Evolutionary conservation across 2,888 invertebrate genomes (phyloP).

Genomic region (Cloeon dipterum): DNA sequence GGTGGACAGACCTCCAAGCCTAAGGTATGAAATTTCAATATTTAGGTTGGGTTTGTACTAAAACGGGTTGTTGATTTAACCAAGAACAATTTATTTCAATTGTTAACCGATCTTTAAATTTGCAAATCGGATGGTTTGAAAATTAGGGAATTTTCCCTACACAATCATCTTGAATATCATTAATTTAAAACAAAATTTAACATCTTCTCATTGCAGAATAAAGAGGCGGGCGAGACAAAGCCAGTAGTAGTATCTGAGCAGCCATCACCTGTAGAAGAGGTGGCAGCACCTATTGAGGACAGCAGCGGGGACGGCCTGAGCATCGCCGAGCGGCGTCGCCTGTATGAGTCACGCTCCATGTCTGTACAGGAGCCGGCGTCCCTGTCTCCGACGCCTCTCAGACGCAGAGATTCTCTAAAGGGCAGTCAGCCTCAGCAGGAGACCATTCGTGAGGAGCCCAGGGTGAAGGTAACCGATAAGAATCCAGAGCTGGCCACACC

Average conservation of each 20-base stretch:
- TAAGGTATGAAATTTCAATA: neutral
- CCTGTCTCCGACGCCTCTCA: constrained; percentile 50
- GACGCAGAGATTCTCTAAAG: constrained; percentile 13
- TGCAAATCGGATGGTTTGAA: no score
- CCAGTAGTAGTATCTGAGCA: constrained; percentile 1
- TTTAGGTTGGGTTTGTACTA: no score
- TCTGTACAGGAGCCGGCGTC: constrained; percentile 34
- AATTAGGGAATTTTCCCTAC: no score
- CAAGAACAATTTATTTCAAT: no score
- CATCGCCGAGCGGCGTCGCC: constrained; percentile 51
- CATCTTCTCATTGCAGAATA: no score
- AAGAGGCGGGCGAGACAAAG: neutral
- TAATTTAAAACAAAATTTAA: no score
- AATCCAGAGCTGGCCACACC: constrained; percentile 22
- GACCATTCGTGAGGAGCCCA: constrained; percentile 2
- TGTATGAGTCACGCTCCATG: constrained; percentile 53
- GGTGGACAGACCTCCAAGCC: constrained; percentile 9
- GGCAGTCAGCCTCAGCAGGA: constrained; percentile 7
- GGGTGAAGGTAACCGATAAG: neutral
- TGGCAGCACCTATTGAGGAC: constrained; percentile 4
- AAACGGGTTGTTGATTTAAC: no score
- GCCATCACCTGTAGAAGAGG: constrained; percentile 3
- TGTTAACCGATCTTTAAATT: no score
- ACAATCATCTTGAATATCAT: no score
- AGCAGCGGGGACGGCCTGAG: constrained; percentile 24